These are phyloP conservation scores for Phlogophora meticulosa DNA, from an alignment of 2,888 invertebrate genomes.

Conservation along the genomic window DNA sequence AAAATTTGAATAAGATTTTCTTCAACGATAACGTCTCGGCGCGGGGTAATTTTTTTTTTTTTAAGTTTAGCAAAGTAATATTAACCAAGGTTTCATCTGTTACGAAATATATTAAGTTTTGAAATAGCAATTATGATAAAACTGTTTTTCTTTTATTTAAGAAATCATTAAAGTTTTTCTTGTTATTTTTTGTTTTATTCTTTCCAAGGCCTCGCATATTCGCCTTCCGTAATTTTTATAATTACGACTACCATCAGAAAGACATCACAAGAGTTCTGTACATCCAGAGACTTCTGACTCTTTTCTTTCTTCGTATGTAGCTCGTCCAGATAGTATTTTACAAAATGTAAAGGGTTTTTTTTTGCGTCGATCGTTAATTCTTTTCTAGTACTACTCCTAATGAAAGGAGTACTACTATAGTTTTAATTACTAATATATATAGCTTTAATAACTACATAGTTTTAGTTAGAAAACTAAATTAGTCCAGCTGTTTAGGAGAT, in stretches of 20 bases:
- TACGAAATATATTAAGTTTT: constrained; percentile 23
- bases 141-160: neutral
- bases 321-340: too few species aligned
- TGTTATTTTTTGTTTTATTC: neutral
- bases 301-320: too few species aligned
- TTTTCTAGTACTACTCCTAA: too few species aligned
- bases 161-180: neutral
- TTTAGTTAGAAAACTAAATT: too few species aligned
- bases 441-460: too few species aligned
- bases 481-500: too few species aligned
- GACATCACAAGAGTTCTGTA: neutral
- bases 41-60: constrained; percentile 26
- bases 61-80: constrained; percentile 10
- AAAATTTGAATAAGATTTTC: constrained; percentile 20
- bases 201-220: neutral
- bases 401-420: too few species aligned
- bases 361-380: too few species aligned
- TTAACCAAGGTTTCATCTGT: constrained; percentile 3
- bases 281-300: neutral
- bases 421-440: too few species aligned
- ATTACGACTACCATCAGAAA: neutral
- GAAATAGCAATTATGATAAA: constrained; percentile 7
- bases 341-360: too few species aligned
- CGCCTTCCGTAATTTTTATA: neutral
- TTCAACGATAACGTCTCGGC: neutral